Evolutionary conservation across 1,140 invertebrate species (phyloP).

Genomic region (Danaus plexippus): DNA sequence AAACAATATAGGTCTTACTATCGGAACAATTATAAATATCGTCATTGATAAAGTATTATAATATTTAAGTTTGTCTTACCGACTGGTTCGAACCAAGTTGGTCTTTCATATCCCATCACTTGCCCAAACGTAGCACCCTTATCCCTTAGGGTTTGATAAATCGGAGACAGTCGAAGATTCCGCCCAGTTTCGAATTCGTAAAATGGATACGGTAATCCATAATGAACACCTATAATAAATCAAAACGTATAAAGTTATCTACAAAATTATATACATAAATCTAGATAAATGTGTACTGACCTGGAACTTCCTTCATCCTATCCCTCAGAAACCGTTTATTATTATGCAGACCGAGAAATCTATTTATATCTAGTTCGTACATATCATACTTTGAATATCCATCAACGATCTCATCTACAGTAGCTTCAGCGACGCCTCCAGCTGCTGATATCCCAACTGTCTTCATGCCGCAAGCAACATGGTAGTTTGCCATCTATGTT

Average conservation of each 20-base stretch:
- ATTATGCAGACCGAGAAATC: slow-evolving; percentile 96
- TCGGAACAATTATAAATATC: not conserved
- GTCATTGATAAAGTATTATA: too few species aligned
- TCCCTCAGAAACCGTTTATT: slow-evolving; percentile 95
- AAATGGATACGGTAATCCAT: slow-evolving; percentile 87
- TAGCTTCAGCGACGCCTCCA: slow-evolving; percentile 92
- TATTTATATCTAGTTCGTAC: slow-evolving; percentile 91
- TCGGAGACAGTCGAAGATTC: slow-evolving; percentile 95
- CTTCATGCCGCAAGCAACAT: slow-evolving; percentile 96
- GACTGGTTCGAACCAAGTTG: slow-evolving; percentile 88
- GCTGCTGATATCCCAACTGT: slow-evolving; percentile 93
- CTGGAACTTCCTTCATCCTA: slow-evolving; percentile 93
- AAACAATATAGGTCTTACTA: not conserved
- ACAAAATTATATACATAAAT: not conserved
- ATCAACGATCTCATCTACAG: slow-evolving; percentile 91
- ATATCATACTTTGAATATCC: slow-evolving; percentile 88
- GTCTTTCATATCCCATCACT: slow-evolving; percentile 98
- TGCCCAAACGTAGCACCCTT: slow-evolving; percentile 98
- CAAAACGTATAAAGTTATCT: too few species aligned
- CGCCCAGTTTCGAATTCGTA: slow-evolving; percentile 89
- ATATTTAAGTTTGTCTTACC: slow-evolving; percentile 56
- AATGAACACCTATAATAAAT: slow-evolving; percentile 77
- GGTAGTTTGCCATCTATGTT: slow-evolving; percentile 90
- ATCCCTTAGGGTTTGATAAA: slow-evolving; percentile 92
- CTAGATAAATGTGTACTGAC: slow-evolving; percentile 59